Conservation (phyloP, 2,797 vertebrate genomes). For the Zenarchopterus dispar region DNA sequence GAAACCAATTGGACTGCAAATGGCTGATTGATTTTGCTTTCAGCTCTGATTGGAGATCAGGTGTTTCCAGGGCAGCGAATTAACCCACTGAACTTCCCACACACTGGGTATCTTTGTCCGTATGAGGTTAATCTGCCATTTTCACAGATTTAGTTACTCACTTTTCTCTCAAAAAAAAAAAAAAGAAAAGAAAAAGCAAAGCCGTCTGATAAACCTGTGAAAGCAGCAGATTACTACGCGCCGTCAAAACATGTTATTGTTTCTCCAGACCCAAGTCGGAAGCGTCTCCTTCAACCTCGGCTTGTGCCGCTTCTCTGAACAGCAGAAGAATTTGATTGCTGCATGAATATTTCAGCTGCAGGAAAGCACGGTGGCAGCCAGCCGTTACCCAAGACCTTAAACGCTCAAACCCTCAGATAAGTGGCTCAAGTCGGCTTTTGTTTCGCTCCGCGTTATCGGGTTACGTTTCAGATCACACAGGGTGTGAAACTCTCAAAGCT, state of each 20-base stretch:
- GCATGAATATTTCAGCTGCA: constrained; percentile 67
- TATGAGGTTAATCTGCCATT: neutral
- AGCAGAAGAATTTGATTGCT: constrained; percentile 45
- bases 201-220: constrained; percentile 10
- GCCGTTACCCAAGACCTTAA: constrained; percentile 44
- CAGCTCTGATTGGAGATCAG: constrained; percentile 1
- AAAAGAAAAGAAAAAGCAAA: neutral
- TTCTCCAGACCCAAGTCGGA: constrained; percentile 16
- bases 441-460: constrained; percentile 35
- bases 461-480: constrained; percentile 36
- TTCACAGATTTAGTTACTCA: constrained; percentile 4
- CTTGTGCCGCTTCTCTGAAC: constrained; percentile 25
- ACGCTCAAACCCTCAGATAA: constrained; percentile 30
- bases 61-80: constrained; percentile 12
- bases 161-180: constrained; percentile 12
- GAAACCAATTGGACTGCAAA: neutral
- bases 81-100: constrained; percentile 19
- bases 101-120: constrained; percentile 8
- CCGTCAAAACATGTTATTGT: constrained; percentile 3
- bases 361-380: constrained; percentile 33
- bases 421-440: constrained; percentile 24
- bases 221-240: constrained; percentile 16
- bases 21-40: neutral
- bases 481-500: constrained; percentile 30
- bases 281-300: constrained; percentile 30